Evolutionary conservation across 2,888 invertebrate species (phyloP), one percentile per base, ranked within the genome.

Genomic region (Heliconius aoede): DNA sequence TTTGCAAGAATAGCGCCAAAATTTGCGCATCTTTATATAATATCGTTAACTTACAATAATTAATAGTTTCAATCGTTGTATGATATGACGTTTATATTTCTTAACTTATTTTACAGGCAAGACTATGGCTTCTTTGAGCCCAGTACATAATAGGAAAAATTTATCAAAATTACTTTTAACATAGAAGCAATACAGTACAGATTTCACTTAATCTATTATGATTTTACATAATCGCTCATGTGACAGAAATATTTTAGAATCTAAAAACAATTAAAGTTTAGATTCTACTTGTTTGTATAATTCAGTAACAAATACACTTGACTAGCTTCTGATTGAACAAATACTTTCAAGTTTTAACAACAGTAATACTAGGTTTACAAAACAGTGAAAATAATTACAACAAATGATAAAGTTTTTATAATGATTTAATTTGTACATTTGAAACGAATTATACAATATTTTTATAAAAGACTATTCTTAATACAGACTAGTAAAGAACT

Each of bases 241-340:
- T 21, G 30, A 30, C 3, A 5, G 3, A 60, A 64, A 64, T 32
- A 64, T 64, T 64, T 24, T 36, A 64, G 64, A 64, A 64, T 36
- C n/a, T 36, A 64, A 24, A 21, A 32, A n/a, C n/a, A n/a, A 64
- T n/a, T 36, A 24, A 36, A n/a, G 5, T 36, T 30, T n/a, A 62
- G 11, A 18, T 61, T 30, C 9, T 30, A 62, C 30, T 30, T 30
- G 61, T 62, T 32, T 40, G 40, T 55, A 74, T 68, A 75, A 58
- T 76, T 71, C 60, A 76, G 76, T 76, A 73, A 71, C 77, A 79
- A 80, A 78, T 80, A 79, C 76, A 75, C 69, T 73, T 82, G 82
- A 82, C 82, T 82, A 82, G 82, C 80, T 79, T 76, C 74, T 74
- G 76, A 58, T 60, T 30, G 74, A 26, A 60, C 18, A 71, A 79